Conservation (phyloP, 2,888 invertebrate species). For the Dione vanillae region DNA sequence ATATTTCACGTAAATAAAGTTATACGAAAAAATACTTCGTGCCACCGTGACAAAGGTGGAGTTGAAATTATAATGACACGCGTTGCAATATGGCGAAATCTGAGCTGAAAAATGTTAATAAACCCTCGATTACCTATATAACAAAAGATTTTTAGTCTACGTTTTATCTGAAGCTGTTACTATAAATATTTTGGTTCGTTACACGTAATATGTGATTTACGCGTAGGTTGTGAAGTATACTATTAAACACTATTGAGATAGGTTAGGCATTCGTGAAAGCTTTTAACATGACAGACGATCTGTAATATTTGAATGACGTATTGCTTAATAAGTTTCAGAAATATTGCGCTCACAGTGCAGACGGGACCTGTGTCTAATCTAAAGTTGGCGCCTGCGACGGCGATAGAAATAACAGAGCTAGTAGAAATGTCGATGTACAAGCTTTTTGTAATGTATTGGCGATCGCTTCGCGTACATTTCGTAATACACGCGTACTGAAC, state of each 20-base stretch:
- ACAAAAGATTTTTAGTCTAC: too few species aligned
- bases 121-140: background rate
- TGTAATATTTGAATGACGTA: constrained; percentile 64
- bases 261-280: constrained; percentile 23
- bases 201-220: constrained; percentile 18
- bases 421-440: constrained; percentile 73
- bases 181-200: constrained; percentile 13
- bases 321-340: constrained; percentile 68
- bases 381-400: constrained; percentile 71
- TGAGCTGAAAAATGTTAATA: constrained; percentile 20
- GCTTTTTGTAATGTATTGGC: constrained; percentile 62
- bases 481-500: constrained; percentile 22
- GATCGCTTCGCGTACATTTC: constrained; percentile 24
- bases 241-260: constrained; percentile 24
- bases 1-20: constrained; percentile 52
- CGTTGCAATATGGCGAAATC: constrained; percentile 17
- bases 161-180: background rate
- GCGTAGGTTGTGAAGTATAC: constrained; percentile 1
- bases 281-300: constrained; percentile 20
- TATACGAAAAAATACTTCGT: constrained; percentile 32
- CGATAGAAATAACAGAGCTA: constrained; percentile 75
- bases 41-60: constrained; percentile 37
- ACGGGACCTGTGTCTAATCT: constrained; percentile 75
- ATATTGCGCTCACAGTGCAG: constrained; percentile 71
- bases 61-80: constrained; percentile 31